phyloP scores from a whole-genome alignment of 2,113 vertebrate species.

The Silurus asotus region DNA sequence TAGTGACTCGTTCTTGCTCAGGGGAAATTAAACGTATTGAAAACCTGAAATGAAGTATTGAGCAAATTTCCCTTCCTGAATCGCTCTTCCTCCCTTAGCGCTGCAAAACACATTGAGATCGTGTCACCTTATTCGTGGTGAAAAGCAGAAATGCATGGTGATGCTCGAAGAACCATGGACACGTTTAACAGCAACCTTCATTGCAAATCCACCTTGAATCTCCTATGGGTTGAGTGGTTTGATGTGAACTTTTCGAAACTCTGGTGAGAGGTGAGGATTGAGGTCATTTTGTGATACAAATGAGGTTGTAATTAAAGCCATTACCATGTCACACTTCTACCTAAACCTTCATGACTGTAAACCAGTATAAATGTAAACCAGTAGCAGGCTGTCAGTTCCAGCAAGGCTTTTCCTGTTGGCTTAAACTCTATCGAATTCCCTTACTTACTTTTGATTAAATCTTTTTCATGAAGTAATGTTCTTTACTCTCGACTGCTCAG shows the following conservation, averaged over 20 bases:
- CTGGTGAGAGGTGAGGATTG: background rate
- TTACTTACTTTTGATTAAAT: too few relatives aligned
- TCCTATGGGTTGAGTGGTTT: background rate
- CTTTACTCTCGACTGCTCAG: too few relatives aligned
- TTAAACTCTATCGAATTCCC: too few relatives aligned
- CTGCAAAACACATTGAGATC: background rate
- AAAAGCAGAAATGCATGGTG: background rate
- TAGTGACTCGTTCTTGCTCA: background rate
- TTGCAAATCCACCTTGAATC: constrained; percentile 13
- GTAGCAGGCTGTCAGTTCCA: too few relatives aligned
- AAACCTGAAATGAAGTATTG: constrained; percentile 30
- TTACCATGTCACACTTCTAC: background rate
- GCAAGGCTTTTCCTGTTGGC: too few relatives aligned
- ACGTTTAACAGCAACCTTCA: constrained; percentile 11
- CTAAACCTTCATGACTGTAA: background rate
- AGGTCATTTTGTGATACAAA: background rate
- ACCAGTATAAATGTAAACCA: background rate
- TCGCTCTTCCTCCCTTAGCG: background rate
- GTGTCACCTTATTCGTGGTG: background rate
- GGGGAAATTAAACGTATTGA: constrained; percentile 15
- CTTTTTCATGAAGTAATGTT: too few relatives aligned
- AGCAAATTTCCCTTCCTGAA: background rate
- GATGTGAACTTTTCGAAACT: background rate
- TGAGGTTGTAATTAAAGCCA: background rate
- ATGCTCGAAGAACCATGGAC: background rate